Percentiles rank a stretch among this genome's conserved stretches.
Conservation (phyloP, 2,888 invertebrate species). For the Caradrina clavipalpis region DNA sequence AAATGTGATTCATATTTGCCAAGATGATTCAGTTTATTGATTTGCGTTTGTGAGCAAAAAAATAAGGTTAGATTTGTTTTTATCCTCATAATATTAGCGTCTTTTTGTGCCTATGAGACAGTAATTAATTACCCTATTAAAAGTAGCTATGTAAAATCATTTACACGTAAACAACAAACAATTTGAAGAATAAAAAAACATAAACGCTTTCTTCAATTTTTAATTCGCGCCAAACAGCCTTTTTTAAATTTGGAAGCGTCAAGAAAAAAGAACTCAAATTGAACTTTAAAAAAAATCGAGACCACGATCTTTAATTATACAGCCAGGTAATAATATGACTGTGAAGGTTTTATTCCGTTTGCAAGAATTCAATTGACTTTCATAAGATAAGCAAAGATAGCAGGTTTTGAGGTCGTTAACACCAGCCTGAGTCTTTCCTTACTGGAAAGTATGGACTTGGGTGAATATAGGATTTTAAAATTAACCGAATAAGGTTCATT, state of each 20-base stretch:
- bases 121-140: too few species aligned
- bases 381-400: constrained; percentile 64
- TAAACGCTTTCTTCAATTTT: constrained; percentile 25
- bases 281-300: constrained; percentile 25
- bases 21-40: neutral
- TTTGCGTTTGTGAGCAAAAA: neutral
- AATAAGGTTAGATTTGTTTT: neutral
- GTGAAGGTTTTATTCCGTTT: constrained; percentile 60
- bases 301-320: constrained; percentile 47
- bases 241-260: constrained; percentile 26
- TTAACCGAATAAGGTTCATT: constrained; percentile 27
- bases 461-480: constrained; percentile 40
- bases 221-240: constrained; percentile 28
- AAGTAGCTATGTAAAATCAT: neutral
- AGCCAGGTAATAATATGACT: constrained; percentile 45
- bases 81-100: neutral
- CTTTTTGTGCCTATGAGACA: neutral
- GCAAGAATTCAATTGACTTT: constrained; percentile 66
- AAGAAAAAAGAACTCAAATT: constrained; percentile 29
- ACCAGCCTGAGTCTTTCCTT: constrained; percentile 46
- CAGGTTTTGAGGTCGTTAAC: constrained; percentile 69
- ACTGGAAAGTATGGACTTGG: constrained; percentile 38
- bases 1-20: neutral
- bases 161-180: neutral
- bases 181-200: neutral